phyloP scores from a whole-genome alignment of 1,140 invertebrate species.

The Aleiodes sp. region DNA sequence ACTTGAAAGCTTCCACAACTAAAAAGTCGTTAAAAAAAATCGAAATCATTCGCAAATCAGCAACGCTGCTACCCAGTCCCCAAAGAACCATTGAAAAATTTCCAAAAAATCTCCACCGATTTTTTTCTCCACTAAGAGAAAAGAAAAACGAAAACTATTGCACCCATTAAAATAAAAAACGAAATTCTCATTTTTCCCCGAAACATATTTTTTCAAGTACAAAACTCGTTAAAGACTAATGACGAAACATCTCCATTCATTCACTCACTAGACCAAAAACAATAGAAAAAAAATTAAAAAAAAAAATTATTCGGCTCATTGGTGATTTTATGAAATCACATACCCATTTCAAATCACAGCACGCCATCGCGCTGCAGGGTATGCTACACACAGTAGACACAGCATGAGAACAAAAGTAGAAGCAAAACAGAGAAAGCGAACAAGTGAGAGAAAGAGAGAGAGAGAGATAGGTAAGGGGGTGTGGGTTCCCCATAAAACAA shows the following conservation, averaged over 20 bases:
- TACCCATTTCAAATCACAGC: slow-evolving; percentile 63
- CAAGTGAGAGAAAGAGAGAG: slow-evolving; percentile 39
- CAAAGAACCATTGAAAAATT: too few species aligned
- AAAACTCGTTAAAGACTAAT: too few species aligned
- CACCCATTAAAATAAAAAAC: too few species aligned
- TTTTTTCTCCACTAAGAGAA: too few species aligned
- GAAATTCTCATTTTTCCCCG: too few species aligned
- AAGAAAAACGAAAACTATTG: too few species aligned
- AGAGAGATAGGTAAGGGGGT: slow-evolving; percentile 40
- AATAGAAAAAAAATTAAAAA: slow-evolving; percentile 13
- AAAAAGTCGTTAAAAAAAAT: too few species aligned
- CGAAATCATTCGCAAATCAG: too few species aligned
- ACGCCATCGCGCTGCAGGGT: slow-evolving; percentile 51
- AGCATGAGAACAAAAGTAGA: slow-evolving; percentile 2
- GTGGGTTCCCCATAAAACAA: slow-evolving; percentile 64
- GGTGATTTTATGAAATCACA: slow-evolving; percentile 55
- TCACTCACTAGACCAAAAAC: slow-evolving; percentile 19
- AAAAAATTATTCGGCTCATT: slow-evolving; percentile 47
- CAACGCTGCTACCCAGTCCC: too few species aligned
- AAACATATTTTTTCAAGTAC: too few species aligned
- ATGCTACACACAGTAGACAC: slow-evolving; percentile 29
- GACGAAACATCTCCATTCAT: not conserved
- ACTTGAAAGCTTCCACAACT: too few species aligned
- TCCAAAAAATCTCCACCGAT: too few species aligned
- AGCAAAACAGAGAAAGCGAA: slow-evolving; percentile 34